phyloP scores from a whole-genome alignment of 1,140 invertebrate species.

The Lutraria rhynchaena region DNA sequence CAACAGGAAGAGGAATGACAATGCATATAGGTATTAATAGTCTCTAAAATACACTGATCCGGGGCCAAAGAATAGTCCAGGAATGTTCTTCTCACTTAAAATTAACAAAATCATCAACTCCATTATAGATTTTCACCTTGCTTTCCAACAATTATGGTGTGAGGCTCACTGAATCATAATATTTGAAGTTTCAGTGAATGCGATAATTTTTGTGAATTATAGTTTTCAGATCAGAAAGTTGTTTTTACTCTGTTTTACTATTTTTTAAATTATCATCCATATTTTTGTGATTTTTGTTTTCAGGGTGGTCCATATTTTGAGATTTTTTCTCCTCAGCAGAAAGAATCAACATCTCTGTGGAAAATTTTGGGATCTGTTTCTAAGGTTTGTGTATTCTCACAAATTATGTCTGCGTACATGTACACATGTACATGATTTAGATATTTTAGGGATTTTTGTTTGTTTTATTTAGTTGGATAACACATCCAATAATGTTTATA shows the following conservation, averaged over 20 bases:
- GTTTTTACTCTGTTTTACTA: neutral
- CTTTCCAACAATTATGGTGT: neutral
- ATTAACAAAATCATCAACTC: too few species aligned
- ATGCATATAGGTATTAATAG: too few species aligned
- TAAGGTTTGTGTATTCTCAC: constrained; percentile 32
- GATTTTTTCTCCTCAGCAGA: constrained; percentile 69
- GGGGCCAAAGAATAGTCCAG: neutral
- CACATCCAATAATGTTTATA: too few species aligned
- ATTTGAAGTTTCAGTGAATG: neutral
- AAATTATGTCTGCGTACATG: neutral
- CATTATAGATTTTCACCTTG: too few species aligned
- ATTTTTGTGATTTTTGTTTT: constrained; percentile 25
- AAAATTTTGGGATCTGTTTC: constrained; percentile 60
- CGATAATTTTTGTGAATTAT: neutral
- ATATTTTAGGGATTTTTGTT: too few species aligned
- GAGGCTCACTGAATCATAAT: neutral
- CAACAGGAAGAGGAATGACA: too few species aligned
- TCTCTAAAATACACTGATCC: too few species aligned
- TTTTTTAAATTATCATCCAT: neutral
- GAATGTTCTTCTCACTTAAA: too few species aligned
- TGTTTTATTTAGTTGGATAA: too few species aligned
- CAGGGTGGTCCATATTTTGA: constrained; percentile 73
- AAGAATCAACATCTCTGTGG: constrained; percentile 67
- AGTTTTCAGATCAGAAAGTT: neutral
- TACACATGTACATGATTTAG: neutral